Evolutionary conservation across 1,140 invertebrate genomes (phyloP), one percentile per base, ranked within the genome.

Genomic region (Plectrocnemia conspersa): DNA sequence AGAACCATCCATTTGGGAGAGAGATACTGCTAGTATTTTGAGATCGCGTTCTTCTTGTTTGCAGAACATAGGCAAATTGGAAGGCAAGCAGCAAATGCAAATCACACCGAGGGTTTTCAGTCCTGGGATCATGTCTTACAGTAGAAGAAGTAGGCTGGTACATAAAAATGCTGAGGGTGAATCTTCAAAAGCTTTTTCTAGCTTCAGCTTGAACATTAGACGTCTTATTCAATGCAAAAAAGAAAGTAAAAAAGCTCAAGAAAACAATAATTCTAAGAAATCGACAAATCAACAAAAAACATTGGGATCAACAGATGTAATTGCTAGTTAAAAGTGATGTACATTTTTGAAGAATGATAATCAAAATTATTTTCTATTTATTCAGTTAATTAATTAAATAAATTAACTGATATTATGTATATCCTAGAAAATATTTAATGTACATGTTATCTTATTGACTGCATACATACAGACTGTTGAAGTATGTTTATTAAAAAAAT

Each of bases 1-100:
- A 54, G 74, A 76, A 58, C 74, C 74, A 6, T 52, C 63, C 11
- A 66, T 71, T 35, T 75, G 73, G 73, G 74, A 76, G 64, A 45
- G 56, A 45, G 60, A 62, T 9, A 61, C 59, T 11, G 59, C 59
- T 2, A 61, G 59, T 25, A 61, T 61, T 10, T 32, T 61, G 4
- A 27, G 55, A 23, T 52, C 54, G n/a, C 49, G 54, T 24, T 58
- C 59, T 6, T 54, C 55, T 16, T 36, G 41, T 6, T 22, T 61
- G 33, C 54, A 56, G 11, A 58, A 52, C 16, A 47, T 25, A 21
- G 38, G 3, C 18, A 56, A 57, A 46, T 13, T 24, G n/a, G 50
- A 52, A 7, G 21, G 16, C 1, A 61, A 57, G 42, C 40, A 52
- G 19, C 7, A 40, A 19, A 23, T 54, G 32, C 59, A 61, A 47